Base-by-base conservation (phyloP, 2,113 vertebrate genomes). In the Anolis carolinensis region DNA sequence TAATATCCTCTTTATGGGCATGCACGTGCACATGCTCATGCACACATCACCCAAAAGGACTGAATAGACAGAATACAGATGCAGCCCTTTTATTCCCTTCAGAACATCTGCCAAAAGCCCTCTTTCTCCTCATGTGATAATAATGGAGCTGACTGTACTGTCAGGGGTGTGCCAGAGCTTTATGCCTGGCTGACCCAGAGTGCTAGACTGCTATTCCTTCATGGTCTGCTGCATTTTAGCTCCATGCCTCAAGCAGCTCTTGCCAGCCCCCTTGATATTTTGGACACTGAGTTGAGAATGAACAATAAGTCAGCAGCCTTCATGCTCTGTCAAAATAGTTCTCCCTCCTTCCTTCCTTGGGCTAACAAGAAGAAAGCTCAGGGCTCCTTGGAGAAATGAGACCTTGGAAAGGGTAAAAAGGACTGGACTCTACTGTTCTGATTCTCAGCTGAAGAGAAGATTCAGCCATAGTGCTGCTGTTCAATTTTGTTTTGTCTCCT, bases 201-300 rank as follows among this genome's bases (percentile, higher is more conserved):
- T 2, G 0, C 2, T 10, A 0, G 85, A 50, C 75, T 93, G 74
- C 80, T 86, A 79, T 89, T 68, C 83, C 76, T 89, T 86, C 85
- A 85, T 2, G 62, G 74, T 87, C 82, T 0, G 1, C 70, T 90
- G 86, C 82, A 4, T 0, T 13, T 82, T 18, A 89, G 44, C 77
- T 86, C 50, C 0, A 0, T 89, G 90, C 84, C 86, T 90, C n/a
- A 86, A 90, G 88, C 85, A 90, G 83, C 77, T 72, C 82, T 82
- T 88, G 84, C 84, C 85, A 92, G 55, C 20, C 63, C 79, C 63
- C 79, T 89, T 36, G 68, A 14, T 90, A 87, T 83, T 93, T 87
- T 67, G 84, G 93, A 86, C 73, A 27, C 14, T 0, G 50, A 91
- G 70, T 0, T 0, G 75, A 76, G 79, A 83, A 30, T 76, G 83